phyloP scores from a whole-genome alignment of 2,797 vertebrate species.

The Aplochiton taeniatus region DNA sequence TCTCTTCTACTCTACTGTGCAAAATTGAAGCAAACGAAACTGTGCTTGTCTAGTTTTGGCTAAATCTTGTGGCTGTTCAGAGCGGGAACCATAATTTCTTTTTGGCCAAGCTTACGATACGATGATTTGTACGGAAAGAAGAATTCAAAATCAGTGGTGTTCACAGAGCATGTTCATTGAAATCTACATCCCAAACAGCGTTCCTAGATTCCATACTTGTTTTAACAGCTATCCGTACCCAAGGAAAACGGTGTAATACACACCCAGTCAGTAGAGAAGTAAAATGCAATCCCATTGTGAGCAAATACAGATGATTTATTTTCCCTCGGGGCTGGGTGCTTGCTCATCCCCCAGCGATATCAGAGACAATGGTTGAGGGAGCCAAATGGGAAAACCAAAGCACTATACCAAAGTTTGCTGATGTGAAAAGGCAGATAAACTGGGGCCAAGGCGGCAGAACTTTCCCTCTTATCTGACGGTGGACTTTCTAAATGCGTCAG shows the following conservation, averaged over 20 bases:
- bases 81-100: no score
- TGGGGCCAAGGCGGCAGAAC: constrained; percentile 44
- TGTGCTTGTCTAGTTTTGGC: no score
- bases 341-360: constrained; percentile 9
- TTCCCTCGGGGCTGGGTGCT: neutral
- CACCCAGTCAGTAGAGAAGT: constrained; percentile 36
- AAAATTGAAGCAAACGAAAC: no score
- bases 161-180: no score
- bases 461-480: constrained; percentile 59
- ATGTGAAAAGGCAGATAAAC: constrained; percentile 68
- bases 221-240: constrained; percentile 24
- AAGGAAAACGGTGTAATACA: constrained; percentile 27
- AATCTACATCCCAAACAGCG: no score
- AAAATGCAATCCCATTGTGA: constrained; percentile 19
- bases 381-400: constrained; percentile 13
- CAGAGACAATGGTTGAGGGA: neutral
- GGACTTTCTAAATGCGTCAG: constrained; percentile 61
- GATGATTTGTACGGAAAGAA: no score
- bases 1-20: no score
- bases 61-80: no score
- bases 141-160: no score
- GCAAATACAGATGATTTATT: constrained; percentile 11
- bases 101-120: no score
- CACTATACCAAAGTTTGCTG: constrained; percentile 56
- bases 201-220: constrained; percentile 27